Conservation (phyloP, 2,888 invertebrate genomes). For the Drymonia ruficornis region DNA sequence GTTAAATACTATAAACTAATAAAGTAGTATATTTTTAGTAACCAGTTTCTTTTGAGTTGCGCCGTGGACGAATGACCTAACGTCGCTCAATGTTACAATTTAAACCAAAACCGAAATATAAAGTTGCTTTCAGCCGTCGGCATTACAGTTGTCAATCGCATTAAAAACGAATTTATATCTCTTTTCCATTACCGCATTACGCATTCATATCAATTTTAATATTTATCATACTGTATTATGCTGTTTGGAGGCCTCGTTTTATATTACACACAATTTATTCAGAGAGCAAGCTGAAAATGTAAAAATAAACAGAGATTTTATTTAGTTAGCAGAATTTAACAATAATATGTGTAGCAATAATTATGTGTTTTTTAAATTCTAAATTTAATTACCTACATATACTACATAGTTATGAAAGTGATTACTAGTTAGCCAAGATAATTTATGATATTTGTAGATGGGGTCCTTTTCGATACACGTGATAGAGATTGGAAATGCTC, state of each 20-base stretch:
- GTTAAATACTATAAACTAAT: too few relatives aligned
- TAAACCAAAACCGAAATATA: slow-evolving; percentile 20
- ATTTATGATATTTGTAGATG: too few relatives aligned
- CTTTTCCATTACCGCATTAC: slow-evolving; percentile 47
- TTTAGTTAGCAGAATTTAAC: too few relatives aligned
- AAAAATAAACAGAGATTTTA: neutral
- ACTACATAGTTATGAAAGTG: too few relatives aligned
- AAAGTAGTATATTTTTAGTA: too few relatives aligned
- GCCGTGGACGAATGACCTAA: too few relatives aligned
- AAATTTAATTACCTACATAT: too few relatives aligned
- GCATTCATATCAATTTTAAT: slow-evolving; percentile 46
- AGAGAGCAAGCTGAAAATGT: neutral
- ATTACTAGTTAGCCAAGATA: too few relatives aligned
- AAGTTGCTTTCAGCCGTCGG: slow-evolving; percentile 27
- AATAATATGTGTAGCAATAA: too few relatives aligned
- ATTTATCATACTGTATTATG: slow-evolving; percentile 27
- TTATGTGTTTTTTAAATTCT: too few relatives aligned
- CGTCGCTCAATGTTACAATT: slow-evolving; percentile 3
- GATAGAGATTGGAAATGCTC: too few relatives aligned
- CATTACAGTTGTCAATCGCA: slow-evolving; percentile 45
- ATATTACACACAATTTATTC: neutral
- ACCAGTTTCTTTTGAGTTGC: too few relatives aligned
- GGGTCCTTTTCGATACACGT: neutral
- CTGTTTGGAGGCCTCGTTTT: slow-evolving; percentile 3
- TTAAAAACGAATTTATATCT: slow-evolving; percentile 44